Percentiles rank a stretch among this genome's conserved stretches.
Evolutionary conservation across 1,140 invertebrate species (phyloP).

Genomic region (Drosophila ananassae): DNA sequence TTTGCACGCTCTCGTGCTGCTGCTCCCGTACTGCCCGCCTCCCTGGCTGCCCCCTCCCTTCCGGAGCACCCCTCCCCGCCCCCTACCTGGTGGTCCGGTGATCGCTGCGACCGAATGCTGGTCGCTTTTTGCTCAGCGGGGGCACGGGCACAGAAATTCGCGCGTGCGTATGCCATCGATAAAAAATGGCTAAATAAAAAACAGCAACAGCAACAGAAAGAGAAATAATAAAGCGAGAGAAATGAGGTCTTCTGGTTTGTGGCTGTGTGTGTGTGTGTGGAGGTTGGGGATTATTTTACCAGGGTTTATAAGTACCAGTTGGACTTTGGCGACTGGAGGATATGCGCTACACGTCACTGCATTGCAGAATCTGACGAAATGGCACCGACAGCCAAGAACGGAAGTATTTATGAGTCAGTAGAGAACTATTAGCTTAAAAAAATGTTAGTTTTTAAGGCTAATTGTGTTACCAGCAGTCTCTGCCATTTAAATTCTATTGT

Average conservation of each 20-base stretch:
- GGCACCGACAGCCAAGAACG: neutral
- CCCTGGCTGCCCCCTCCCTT: neutral
- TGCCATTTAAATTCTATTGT: conserved; percentile 7
- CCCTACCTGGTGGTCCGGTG: conserved; percentile 17
- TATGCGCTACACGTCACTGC: conserved; percentile 55
- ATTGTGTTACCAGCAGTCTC: conserved; percentile 2
- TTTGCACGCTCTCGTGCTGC: conserved; percentile 78
- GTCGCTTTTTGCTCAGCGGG: conserved; percentile 64
- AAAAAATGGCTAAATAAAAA: conserved; percentile 80
- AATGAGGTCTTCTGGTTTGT: conserved; percentile 66
- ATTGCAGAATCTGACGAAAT: conserved; percentile 38
- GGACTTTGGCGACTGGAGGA: conserved; percentile 50
- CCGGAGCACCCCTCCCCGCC: neutral
- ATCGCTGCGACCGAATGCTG: conserved; percentile 59
- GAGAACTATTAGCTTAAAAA: neutral
- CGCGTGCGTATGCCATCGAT: conserved; percentile 81
- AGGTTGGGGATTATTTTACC: conserved; percentile 15
- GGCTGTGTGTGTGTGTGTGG: conserved; percentile 24
- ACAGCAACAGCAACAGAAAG: conserved; percentile 37
- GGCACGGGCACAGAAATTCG: conserved; percentile 78
- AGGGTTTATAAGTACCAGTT: conserved; percentile 33
- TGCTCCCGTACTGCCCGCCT: conserved; percentile 23
- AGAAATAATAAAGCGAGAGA: conserved; percentile 68
- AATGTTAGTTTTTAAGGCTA: neutral
- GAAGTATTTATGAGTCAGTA: conserved; percentile 41